A percentile compares a stretch with the other conserved stretches of the same genome.
Conservation (phyloP, 64 coral and sea anemone species). For the Montipora foliosa region DNA sequence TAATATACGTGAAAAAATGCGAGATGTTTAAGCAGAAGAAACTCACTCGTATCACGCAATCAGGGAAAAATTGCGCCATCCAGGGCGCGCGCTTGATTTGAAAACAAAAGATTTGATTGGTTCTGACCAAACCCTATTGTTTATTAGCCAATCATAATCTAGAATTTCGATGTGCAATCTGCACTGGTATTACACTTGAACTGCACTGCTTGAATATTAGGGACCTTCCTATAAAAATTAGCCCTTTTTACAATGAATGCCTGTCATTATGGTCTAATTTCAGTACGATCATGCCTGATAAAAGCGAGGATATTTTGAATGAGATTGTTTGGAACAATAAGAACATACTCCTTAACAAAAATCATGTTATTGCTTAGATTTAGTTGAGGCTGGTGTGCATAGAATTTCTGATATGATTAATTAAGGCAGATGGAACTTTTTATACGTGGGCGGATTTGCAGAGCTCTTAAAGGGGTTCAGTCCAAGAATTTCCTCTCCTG, state of each 20-base stretch:
- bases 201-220: neutral
- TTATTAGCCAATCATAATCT: no score
- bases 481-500: neutral
- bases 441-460: slow-evolving; percentile 5
- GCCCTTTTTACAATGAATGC: neutral
- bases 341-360: neutral
- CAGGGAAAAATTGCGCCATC: no score
- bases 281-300: neutral
- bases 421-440: neutral
- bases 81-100: no score
- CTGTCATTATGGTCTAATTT: neutral
- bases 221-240: neutral
- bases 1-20: no score
- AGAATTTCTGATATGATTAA: neutral
- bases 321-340: no score
- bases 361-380: neutral
- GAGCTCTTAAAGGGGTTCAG: neutral
- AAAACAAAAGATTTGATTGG: no score
- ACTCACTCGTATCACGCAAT: no score
- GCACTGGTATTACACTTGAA: no score
- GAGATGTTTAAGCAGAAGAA: no score
- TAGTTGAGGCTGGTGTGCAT: neutral
- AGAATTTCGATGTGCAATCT: no score
- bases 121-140: no score
- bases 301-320: no score